Percentiles rank a stretch among this genome's conserved stretches.
These are phyloP conservation scores for Cotesia vestalis DNA, from an alignment of 1,140 invertebrate species.

Conservation along the genomic window DNA sequence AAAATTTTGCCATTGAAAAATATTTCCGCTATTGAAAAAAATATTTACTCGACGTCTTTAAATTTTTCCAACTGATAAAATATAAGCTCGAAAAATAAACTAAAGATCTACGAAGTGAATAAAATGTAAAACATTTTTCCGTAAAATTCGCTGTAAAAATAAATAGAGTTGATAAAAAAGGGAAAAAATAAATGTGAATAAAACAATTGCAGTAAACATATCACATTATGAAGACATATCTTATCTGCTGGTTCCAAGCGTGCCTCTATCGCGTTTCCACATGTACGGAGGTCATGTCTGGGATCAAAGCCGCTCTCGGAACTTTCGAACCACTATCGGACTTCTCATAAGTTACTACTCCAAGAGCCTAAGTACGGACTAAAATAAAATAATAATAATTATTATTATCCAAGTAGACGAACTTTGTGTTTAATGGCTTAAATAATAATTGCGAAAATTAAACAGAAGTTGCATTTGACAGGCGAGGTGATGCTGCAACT, in stretches of 20 bases:
- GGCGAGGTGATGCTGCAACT: conserved; percentile 62
- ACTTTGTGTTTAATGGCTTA: conserved; percentile 20
- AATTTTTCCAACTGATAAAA: too few species aligned
- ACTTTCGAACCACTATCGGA: conserved; percentile 60
- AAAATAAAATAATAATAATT: neutral
- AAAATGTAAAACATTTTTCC: too few species aligned
- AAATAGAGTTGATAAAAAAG: too few species aligned
- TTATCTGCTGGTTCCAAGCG: conserved; percentile 58
- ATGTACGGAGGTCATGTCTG: conserved; percentile 63
- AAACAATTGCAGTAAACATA: conserved; percentile 55
- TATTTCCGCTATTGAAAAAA: too few species aligned
- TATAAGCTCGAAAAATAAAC: too few species aligned
- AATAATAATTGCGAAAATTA: too few species aligned
- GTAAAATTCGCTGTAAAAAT: too few species aligned
- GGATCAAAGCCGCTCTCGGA: conserved; percentile 63
- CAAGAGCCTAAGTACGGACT: conserved; percentile 54
- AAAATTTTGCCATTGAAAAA: too few species aligned
- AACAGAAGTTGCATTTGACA: too few species aligned
- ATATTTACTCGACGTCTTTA: too few species aligned
- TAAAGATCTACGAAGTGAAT: too few species aligned
- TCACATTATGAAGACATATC: conserved; percentile 63
- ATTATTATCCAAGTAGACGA: conserved; percentile 22
- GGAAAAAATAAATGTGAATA: neutral
- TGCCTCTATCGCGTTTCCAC: conserved; percentile 60
- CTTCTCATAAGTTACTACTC: conserved; percentile 60